Percentiles rank a stretch among this genome's conserved stretches.
Conservation (phyloP, 37 sponge, comb jelly and placozoan genomes). For the Mnemiopsis leidyi region DNA sequence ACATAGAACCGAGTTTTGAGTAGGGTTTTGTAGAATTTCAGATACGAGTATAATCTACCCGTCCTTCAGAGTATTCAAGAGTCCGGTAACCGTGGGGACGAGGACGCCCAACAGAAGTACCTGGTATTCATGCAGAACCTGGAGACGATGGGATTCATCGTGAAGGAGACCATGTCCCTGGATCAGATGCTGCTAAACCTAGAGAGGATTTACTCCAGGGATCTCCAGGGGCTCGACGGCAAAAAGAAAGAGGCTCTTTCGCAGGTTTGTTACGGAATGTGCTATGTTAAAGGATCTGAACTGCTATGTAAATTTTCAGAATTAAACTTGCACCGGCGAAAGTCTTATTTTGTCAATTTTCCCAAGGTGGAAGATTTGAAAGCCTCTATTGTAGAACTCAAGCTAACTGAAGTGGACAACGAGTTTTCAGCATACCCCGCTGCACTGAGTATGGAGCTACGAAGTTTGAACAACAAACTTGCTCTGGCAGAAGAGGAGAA, state of each 20-base stretch:
- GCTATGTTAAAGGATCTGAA: too few species aligned
- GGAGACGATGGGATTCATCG: conserved; percentile 38
- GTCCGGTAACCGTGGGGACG: neutral
- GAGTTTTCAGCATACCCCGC: conserved; percentile 54
- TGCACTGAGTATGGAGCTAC: conserved; percentile 42
- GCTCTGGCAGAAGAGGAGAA: conserved; percentile 45
- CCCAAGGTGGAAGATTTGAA: conserved; percentile 50
- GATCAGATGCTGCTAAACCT: conserved; percentile 33
- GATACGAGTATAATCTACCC: too few species aligned
- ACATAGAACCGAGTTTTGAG: too few species aligned
- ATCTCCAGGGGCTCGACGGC: neutral
- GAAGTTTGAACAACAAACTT: conserved; percentile 58
- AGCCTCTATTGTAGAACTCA: conserved; percentile 51
- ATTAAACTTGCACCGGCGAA: too few species aligned
- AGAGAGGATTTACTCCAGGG: conserved; percentile 25
- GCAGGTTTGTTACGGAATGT: too few species aligned
- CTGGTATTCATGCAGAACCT: conserved; percentile 22
- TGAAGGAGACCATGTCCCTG: conserved; percentile 50
- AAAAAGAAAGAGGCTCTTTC: neutral
- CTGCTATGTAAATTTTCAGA: too few species aligned
- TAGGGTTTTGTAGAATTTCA: too few species aligned
- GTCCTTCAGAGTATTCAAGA: neutral
- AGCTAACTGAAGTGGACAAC: conserved; percentile 46
- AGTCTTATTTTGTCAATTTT: too few species aligned
- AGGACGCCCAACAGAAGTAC: neutral